These are phyloP conservation scores for Brachionus rubens DNA, from an alignment of 1,140 invertebrate species.

Conservation along the genomic window DNA sequence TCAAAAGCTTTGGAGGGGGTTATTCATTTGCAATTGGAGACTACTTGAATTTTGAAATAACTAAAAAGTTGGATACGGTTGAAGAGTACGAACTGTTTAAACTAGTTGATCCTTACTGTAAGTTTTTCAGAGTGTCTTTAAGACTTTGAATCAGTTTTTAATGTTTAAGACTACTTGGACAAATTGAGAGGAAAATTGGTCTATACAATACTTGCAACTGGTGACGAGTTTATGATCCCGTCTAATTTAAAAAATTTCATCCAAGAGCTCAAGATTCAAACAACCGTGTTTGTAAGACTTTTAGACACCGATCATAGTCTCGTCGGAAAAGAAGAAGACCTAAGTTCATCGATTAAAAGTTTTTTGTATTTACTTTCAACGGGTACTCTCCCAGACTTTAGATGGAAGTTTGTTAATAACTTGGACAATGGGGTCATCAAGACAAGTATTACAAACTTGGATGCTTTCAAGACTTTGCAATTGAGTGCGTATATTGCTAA, in stretches of 20 bases:
- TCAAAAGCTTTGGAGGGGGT: neutral
- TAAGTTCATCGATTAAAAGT: neutral
- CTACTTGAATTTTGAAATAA: neutral
- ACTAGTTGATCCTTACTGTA: neutral
- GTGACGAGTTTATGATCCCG: neutral
- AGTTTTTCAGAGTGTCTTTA: neutral
- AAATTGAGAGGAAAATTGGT: neutral
- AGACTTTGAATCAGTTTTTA: neutral
- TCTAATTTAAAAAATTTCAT: neutral
- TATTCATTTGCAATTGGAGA: neutral
- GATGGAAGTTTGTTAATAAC: neutral
- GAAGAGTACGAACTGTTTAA: neutral
- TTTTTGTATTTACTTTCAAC: neutral
- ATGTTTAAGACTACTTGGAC: neutral
- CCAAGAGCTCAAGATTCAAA: neutral
- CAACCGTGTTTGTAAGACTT: neutral
- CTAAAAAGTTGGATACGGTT: neutral
- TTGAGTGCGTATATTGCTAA: neutral
- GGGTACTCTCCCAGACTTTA: neutral
- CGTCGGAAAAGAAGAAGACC: neutral
- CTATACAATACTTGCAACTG: neutral
- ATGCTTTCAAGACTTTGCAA: neutral
- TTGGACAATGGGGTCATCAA: neutral
- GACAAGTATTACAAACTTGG: neutral
- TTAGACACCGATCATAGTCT: neutral